phyloP scores from a whole-genome alignment of 2,888 invertebrate species.

The Ectemnius cavifrons region DNA sequence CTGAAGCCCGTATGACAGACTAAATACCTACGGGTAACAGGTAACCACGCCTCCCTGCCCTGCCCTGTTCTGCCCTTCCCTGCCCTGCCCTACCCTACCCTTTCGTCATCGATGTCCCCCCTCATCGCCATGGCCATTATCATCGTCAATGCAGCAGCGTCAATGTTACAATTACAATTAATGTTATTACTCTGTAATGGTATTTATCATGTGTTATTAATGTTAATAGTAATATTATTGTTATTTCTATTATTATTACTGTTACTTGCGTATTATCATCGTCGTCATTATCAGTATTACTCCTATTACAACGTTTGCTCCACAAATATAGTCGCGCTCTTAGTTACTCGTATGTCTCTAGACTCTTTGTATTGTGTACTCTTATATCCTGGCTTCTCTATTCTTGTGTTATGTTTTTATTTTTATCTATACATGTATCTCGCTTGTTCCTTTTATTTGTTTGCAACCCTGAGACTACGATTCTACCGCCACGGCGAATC shows the following conservation, averaged over 20 bases:
- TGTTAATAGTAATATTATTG: conserved; percentile 17
- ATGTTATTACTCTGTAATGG: conserved; percentile 4
- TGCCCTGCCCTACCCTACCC: too few species aligned
- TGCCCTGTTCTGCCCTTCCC: too few species aligned
- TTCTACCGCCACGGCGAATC: conserved; percentile 71
- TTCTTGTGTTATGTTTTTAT: conserved; percentile 60
- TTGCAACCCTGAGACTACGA: conserved; percentile 73
- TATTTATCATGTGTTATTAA: conserved; percentile 10
- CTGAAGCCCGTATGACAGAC: too few species aligned
- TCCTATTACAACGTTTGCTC: conserved; percentile 57
- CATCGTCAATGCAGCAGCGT: too few species aligned
- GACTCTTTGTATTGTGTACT: conserved; percentile 27
- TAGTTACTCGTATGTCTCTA: conserved; percentile 63
- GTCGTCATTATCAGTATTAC: conserved; percentile 47
- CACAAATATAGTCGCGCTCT: conserved; percentile 59
- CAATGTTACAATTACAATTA: background rate
- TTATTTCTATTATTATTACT: conserved; percentile 47
- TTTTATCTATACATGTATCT: conserved; percentile 59
- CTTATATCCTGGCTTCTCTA: conserved; percentile 32
- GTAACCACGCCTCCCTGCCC: too few species aligned
- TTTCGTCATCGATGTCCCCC: too few species aligned
- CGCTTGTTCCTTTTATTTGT: conserved; percentile 62
- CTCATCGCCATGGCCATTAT: conserved; percentile 2
- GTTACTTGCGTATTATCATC: conserved; percentile 36
- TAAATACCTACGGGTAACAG: too few species aligned